Evolutionary conservation across 1,140 invertebrate species (phyloP).

Genomic region (Apis cerana): DNA sequence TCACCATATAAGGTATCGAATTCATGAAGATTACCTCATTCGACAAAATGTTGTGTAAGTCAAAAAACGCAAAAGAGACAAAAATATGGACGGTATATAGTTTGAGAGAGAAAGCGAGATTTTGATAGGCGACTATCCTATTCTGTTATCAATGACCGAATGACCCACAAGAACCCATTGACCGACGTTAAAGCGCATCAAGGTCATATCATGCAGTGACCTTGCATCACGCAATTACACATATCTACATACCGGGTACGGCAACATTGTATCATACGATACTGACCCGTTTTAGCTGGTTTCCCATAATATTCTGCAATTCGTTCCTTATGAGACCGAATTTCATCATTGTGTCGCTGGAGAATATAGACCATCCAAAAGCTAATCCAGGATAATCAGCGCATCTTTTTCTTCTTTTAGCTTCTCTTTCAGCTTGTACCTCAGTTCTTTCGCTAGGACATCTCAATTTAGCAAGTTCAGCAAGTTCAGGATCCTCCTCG

Average conservation of each 20-base stretch:
- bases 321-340: constrained; percentile 98
- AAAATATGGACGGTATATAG: not conserved
- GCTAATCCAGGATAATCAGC: constrained; percentile 95
- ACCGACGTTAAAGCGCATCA: constrained; percentile 41
- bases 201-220: constrained; percentile 48
- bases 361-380: constrained; percentile 95
- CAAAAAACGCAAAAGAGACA: not conserved
- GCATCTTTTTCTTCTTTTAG: constrained; percentile 88
- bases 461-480: constrained; percentile 89
- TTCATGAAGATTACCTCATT: constrained; percentile 19
- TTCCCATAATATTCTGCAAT: constrained; percentile 98
- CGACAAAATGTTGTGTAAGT: not conserved
- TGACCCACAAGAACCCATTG: constrained; percentile 43
- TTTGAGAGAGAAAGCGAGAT: constrained; percentile 22
- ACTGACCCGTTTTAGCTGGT: constrained; percentile 97
- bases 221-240: constrained; percentile 29
- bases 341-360: constrained; percentile 98
- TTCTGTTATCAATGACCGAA: constrained; percentile 17
- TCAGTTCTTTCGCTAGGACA: constrained; percentile 94
- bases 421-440: constrained; percentile 91
- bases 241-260: constrained; percentile 12
- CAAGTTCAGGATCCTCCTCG: constrained; percentile 88
- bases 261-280: constrained; percentile 55
- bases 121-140: not conserved
- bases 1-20: constrained; percentile 37